Evolutionary conservation across 92 coral and sea anemone genomes (phyloP).

Genomic region (Siderastrea siderea): DNA sequence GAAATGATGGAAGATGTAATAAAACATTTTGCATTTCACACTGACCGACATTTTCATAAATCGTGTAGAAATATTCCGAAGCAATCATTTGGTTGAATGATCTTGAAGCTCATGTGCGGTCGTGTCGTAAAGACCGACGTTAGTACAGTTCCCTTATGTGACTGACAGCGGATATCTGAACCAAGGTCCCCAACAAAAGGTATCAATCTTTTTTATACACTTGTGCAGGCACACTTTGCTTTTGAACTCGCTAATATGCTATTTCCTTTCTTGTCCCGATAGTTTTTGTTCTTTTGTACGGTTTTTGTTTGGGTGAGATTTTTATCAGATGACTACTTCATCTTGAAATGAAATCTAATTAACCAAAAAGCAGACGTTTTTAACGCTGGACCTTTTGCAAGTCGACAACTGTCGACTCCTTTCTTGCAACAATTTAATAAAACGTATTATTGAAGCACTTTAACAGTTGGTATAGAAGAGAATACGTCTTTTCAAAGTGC

Average conservation of each 20-base stretch:
- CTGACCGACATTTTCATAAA: constrained; percentile 9
- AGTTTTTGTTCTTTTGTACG: constrained; percentile 38
- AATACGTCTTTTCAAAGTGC: not conserved
- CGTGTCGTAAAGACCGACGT: not conserved
- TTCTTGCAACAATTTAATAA: not conserved
- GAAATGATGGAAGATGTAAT: constrained; percentile 48
- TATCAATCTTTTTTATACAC: constrained; percentile 1
- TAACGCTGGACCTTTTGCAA: not conserved
- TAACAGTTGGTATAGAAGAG: not conserved
- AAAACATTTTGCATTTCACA: constrained; percentile 18
- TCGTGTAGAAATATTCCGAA: not conserved
- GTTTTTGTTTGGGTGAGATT: constrained; percentile 32
- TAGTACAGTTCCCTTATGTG: not conserved
- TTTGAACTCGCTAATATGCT: not conserved
- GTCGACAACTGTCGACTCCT: not conserved
- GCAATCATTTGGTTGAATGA: constrained; percentile 31
- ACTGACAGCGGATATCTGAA: not conserved
- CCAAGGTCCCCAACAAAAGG: constrained; percentile 23
- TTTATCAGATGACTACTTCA: constrained; percentile 51
- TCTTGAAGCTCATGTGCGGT: not conserved
- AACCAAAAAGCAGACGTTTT: not conserved
- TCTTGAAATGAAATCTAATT: constrained; percentile 32
- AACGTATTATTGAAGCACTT: not conserved
- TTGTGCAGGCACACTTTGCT: not conserved
- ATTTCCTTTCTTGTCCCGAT: constrained; percentile 18